Evolutionary conservation across 2,797 vertebrate genomes (phyloP).

Genomic region (Leptatherina wallacei): DNA sequence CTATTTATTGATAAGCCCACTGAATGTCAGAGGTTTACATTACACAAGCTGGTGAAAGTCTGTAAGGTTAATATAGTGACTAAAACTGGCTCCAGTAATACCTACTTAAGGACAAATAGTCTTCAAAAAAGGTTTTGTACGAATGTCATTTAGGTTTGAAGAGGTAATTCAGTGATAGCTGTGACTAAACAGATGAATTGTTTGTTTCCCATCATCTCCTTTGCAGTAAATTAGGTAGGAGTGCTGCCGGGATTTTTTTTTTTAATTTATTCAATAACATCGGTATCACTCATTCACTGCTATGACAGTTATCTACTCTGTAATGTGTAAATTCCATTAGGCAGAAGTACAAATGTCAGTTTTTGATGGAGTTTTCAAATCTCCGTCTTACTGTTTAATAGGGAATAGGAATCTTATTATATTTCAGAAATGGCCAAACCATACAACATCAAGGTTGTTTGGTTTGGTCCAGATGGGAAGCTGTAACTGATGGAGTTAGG

Average conservation of each 20-base stretch:
- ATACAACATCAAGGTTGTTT: neutral
- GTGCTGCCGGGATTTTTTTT: neutral
- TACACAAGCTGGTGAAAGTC: conserved; percentile 8
- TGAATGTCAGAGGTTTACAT: conserved; percentile 40
- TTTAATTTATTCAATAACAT: neutral
- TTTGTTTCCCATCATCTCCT: neutral
- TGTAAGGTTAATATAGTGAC: conserved; percentile 12
- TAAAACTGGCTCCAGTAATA: conserved; percentile 17
- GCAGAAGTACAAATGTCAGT: neutral
- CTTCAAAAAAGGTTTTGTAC: conserved; percentile 26
- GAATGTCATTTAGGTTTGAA: conserved; percentile 43
- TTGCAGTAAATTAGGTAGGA: neutral
- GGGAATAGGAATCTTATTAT: neutral
- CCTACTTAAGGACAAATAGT: conserved; percentile 19
- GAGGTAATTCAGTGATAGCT: neutral
- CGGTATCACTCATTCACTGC: neutral
- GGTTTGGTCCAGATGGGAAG: neutral
- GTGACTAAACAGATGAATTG: neutral
- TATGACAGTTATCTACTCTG: neutral
- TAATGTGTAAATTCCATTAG: neutral
- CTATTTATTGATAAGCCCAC: conserved; percentile 41
- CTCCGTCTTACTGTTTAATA: neutral
- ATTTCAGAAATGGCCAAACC: neutral
- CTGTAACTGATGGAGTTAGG: neutral
- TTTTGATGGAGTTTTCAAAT: neutral